Percentiles rank a stretch among this genome's conserved stretches.
Conservation (phyloP, 2,888 invertebrate genomes). For the Heliconius cydno region DNA sequence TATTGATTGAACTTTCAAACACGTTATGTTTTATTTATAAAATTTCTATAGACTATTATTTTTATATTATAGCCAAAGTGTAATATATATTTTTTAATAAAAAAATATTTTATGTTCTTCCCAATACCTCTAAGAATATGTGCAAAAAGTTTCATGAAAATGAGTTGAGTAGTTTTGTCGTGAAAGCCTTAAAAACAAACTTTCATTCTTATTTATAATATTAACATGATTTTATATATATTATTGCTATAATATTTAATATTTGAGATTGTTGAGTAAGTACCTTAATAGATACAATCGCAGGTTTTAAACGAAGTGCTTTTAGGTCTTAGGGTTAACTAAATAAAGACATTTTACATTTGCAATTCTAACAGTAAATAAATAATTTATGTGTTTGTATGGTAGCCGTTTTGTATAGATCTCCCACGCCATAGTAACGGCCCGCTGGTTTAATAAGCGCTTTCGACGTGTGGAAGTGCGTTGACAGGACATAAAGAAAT, state of each 20-base stretch:
- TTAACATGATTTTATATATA: neutral
- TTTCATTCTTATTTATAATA: neutral
- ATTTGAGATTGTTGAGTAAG: conserved; percentile 17
- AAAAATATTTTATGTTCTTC: too few species aligned
- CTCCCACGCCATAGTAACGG: conserved; percentile 77
- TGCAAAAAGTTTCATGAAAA: too few species aligned
- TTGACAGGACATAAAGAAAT: conserved; percentile 56
- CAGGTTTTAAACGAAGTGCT: conserved; percentile 17
- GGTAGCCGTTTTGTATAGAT: conserved; percentile 61
- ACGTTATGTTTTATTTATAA: neutral
- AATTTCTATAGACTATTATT: too few species aligned
- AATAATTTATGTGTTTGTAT: conserved; percentile 40
- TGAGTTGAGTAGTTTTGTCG: too few species aligned
- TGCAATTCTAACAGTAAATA: conserved; percentile 39
- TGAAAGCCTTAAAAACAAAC: too few species aligned
- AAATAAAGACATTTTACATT: conserved; percentile 38
- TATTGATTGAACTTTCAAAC: neutral
- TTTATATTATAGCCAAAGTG: too few species aligned
- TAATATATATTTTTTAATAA: too few species aligned
- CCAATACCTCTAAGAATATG: too few species aligned
- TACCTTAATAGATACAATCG: conserved; percentile 12
- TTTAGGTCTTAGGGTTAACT: conserved; percentile 31
- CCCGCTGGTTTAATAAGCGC: conserved; percentile 55
- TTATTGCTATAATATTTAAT: neutral
- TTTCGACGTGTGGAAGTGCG: conserved; percentile 64